phyloP scores from a whole-genome alignment of 2,113 vertebrate species.

The Chloropsis cyanopogon region DNA sequence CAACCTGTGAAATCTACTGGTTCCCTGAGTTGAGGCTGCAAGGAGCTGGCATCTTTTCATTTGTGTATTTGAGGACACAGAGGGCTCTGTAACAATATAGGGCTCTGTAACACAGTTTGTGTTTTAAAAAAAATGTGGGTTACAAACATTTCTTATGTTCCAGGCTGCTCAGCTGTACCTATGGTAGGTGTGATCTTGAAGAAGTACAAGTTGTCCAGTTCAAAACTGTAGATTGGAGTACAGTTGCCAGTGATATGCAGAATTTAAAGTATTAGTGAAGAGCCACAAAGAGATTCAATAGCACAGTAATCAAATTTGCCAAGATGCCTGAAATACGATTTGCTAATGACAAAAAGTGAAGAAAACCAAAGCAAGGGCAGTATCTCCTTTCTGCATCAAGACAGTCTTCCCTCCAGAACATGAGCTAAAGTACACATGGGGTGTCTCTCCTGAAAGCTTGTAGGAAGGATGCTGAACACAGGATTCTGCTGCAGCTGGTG shows the following conservation, averaged over 20 bases:
- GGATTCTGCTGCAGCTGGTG: neutral
- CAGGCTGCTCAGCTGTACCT: neutral
- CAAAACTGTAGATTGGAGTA: neutral
- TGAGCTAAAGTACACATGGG: neutral
- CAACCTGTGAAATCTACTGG: neutral
- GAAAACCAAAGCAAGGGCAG: neutral
- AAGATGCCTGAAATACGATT: neutral
- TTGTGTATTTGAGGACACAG: neutral
- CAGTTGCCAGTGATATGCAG: neutral
- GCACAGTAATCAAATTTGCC: neutral
- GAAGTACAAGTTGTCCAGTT: neutral
- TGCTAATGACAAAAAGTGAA: neutral
- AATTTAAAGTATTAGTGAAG: neutral
- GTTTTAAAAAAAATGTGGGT: neutral
- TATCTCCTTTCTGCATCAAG: neutral
- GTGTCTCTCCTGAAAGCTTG: neutral
- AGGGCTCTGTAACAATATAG: neutral
- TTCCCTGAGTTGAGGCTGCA: neutral
- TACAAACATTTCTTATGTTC: neutral
- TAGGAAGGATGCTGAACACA: neutral
- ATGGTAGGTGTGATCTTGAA: neutral
- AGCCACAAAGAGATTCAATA: neutral
- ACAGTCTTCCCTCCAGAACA: neutral
- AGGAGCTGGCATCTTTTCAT: neutral
- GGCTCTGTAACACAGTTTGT: neutral